Base-by-base conservation (phyloP, 2,888 invertebrate species). In the Mamestra brassicae region DNA sequence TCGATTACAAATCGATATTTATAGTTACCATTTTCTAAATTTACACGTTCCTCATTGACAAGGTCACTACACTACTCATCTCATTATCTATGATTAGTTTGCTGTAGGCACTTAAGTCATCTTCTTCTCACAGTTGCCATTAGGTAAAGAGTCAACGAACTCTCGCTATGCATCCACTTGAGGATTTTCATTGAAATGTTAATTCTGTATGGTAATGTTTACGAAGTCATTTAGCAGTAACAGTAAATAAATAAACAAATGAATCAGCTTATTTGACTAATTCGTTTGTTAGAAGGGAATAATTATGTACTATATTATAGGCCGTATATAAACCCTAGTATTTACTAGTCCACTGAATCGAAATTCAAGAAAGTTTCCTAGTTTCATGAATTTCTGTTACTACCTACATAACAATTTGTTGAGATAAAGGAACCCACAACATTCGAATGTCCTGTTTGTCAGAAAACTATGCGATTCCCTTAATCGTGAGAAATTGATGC, bases 141-240 rank as follows among this genome's bases (percentile, higher is more conserved):
- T 65, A 70, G 60, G 17, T 74, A 5, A 74, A 17, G 2, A 17
- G 85, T 81, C 76, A 78, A 67, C 42, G 85, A 85, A 74, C 82
- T 81, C 61, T 52, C 36, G 47, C 61, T 69, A 50, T 54, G 34
- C 42, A 73, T 74, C 63, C 50, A 60, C 38, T 60, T 55, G 11
- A 58, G 45, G 10, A 77, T 77, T 75, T 70, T 50, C 73, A 69
- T 80, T 73, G 26, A 74, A 69, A 78, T 63, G 67, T n/a, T 62
- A 71, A 61, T 64, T 52, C 6, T 50, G 10, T 8, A 17, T 17
- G 26, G 11, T 61, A 36, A 38, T 65, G 36, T 58, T 76, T 54
- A 4, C n/a, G 42, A 65, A 45, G 6, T 47, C 26, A 57, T 47
- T 62, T 78, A 45, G 15, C 34, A 60, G 15, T 50, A 17, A 55